Conservation (phyloP, 2,797 vertebrate genomes). For the Coluber constrictor region DNA sequence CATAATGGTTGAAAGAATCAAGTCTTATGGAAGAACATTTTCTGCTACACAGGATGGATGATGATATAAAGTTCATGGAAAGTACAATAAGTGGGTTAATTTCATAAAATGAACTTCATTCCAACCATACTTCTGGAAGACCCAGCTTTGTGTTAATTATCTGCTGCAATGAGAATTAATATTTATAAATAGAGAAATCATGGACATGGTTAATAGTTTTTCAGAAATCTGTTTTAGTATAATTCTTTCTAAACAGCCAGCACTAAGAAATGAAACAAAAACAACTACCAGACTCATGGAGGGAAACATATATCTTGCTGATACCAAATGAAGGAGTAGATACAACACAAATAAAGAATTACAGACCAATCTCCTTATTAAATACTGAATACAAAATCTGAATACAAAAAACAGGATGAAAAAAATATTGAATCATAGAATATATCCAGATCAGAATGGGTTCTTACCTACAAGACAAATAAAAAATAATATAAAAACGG, state of each 20-base stretch:
- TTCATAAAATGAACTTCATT: slow-evolving; percentile 56
- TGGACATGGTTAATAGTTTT: slow-evolving; percentile 41
- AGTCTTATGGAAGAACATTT: slow-evolving; percentile 50
- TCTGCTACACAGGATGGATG: slow-evolving; percentile 57
- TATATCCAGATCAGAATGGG: no score
- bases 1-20: slow-evolving; percentile 63
- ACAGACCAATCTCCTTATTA: no score
- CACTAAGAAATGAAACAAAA: slow-evolving; percentile 39
- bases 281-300: neutral
- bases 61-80: slow-evolving; percentile 24
- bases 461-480: no score
- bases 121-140: slow-evolving; percentile 39
- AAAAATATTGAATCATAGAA: no score
- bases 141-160: slow-evolving; percentile 58
- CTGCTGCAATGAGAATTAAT: slow-evolving; percentile 62
- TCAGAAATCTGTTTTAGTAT: slow-evolving; percentile 32
- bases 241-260: neutral
- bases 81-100: slow-evolving; percentile 40
- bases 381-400: no score
- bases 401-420: no score
- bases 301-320: no score
- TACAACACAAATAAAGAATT: no score
- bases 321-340: no score
- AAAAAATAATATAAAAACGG: no score
- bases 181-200: slow-evolving; percentile 50